phyloP scores from a whole-genome alignment of 2,888 invertebrate species.

The Sabatieria punctata region DNA sequence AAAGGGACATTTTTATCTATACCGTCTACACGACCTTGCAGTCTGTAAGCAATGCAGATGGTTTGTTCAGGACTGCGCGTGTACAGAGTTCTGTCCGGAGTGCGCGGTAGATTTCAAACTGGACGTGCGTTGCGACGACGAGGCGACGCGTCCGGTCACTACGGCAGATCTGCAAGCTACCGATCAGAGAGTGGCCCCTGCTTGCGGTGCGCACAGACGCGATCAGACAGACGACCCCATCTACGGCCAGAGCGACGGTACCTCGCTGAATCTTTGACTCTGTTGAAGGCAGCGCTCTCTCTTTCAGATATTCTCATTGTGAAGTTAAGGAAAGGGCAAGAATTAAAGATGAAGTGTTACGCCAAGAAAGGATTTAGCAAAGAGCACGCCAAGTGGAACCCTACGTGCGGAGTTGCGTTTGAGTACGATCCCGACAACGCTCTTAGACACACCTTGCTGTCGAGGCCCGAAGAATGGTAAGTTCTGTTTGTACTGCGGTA shows the following conservation, averaged over 20 bases:
- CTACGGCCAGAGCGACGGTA: constrained; percentile 1
- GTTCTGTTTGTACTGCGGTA: neutral
- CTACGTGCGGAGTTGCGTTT: constrained; percentile 91
- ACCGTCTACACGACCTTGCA: too few relatives aligned
- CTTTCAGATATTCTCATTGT: constrained; percentile 48
- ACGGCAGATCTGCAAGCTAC: constrained; percentile 59
- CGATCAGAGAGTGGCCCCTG: constrained; percentile 14
- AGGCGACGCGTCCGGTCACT: constrained; percentile 83
- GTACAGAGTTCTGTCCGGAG: constrained; percentile 87
- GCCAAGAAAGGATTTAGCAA: constrained; percentile 92
- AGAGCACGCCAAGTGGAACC: constrained; percentile 99
- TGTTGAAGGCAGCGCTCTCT: neutral
- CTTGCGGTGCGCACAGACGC: constrained; percentile 11
- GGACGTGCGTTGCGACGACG: constrained; percentile 83
- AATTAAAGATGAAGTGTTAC: constrained; percentile 77
- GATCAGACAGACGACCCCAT: neutral
- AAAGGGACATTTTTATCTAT: too few relatives aligned
- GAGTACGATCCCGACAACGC: constrained; percentile 98
- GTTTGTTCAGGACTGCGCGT: constrained; percentile 63
- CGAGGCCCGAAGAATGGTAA: constrained; percentile 23
- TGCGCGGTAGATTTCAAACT: constrained; percentile 95
- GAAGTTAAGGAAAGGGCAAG: constrained; percentile 64
- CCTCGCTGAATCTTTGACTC: neutral
- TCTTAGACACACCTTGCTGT: constrained; percentile 81
- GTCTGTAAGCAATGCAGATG: too few relatives aligned